phyloP scores from a whole-genome alignment of 2,113 vertebrate species.

The Caracal caracal region DNA sequence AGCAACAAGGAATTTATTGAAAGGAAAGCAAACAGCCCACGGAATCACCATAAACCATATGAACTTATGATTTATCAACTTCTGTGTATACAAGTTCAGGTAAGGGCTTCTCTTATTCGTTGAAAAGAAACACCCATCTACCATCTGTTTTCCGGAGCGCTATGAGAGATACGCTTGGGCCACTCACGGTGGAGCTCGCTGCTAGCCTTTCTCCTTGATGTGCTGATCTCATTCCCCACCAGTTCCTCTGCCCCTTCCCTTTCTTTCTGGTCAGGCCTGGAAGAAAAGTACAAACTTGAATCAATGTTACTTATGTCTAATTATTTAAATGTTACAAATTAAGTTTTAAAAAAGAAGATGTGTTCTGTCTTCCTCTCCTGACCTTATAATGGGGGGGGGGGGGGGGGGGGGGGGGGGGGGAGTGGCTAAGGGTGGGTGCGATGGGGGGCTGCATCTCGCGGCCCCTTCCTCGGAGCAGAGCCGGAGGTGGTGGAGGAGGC shows the following conservation, averaged over 20 bases:
- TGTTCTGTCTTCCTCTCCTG: neutral
- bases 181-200: accelerated
- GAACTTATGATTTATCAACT: neutral
- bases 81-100: neutral
- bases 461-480: too few species aligned
- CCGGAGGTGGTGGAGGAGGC: too few species aligned
- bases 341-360: neutral
- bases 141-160: accelerated
- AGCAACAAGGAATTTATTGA: neutral
- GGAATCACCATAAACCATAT: neutral
- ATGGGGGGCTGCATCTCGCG: too few species aligned
- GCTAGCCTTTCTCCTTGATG: neutral
- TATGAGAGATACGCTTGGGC: neutral
- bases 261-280: neutral
- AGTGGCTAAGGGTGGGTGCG: too few species aligned
- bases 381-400: neutral
- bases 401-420: too few species aligned
- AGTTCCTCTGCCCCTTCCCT: neutral
- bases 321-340: neutral
- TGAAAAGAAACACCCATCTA: neutral
- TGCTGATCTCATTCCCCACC: neutral
- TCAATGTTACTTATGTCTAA: neutral
- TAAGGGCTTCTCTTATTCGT: neutral
- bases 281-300: neutral
- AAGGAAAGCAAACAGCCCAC: neutral